These are phyloP conservation scores for Scrobipalpa atriplicella DNA, from an alignment of 2,888 invertebrate species.

Conservation along the genomic window DNA sequence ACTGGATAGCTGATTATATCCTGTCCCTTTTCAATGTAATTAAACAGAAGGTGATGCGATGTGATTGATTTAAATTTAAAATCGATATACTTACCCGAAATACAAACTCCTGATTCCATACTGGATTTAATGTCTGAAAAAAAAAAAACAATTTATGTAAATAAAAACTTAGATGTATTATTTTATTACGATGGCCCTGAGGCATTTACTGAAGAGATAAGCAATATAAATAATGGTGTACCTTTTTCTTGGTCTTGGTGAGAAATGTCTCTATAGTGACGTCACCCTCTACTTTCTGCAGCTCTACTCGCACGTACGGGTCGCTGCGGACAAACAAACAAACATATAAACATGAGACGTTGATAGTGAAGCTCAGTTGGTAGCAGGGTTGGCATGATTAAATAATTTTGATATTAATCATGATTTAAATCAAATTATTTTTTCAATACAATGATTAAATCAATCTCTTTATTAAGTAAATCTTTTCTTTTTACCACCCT, in stretches of 20 bases:
- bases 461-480: too few species aligned
- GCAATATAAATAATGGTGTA: constrained; percentile 59
- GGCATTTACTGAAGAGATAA: not conserved
- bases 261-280: constrained; percentile 95
- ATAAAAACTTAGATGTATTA: not conserved
- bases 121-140: constrained; percentile 96
- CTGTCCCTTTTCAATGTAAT: too few species aligned
- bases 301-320: constrained; percentile 97
- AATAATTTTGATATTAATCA: too few species aligned
- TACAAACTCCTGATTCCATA: constrained; percentile 98
- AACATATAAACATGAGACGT: constrained; percentile 56
- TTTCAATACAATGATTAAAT: too few species aligned
- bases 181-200: too few species aligned
- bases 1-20: too few species aligned
- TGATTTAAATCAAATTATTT: too few species aligned
- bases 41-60: too few species aligned
- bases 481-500: too few species aligned
- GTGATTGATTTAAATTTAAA: too few species aligned
- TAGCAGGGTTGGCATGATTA: too few species aligned
- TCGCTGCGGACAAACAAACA: constrained; percentile 85
- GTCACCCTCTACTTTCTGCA: constrained; percentile 92
- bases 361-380: too few species aligned
- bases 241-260: constrained; percentile 98
- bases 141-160: constrained; percentile 20
- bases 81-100: constrained; percentile 89